Evolutionary conservation across 2,888 invertebrate genomes (phyloP).

Genomic region (Apocheima hispidaria): DNA sequence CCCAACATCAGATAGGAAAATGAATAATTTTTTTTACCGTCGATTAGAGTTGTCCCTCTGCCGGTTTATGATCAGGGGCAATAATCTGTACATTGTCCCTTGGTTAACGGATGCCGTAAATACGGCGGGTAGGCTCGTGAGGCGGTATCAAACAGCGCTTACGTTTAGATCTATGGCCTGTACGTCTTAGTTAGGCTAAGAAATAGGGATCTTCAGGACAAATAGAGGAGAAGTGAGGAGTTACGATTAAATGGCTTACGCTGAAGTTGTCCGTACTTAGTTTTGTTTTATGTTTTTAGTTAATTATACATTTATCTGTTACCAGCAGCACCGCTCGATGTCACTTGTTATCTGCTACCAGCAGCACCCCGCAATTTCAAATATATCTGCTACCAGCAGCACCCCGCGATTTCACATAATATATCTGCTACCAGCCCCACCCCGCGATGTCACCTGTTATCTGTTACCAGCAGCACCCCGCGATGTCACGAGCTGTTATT

Average conservation of each 20-base stretch:
- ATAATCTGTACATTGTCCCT: slow-evolving; percentile 58
- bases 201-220: slow-evolving; percentile 20
- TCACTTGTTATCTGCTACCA: too few species aligned
- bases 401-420: too few species aligned
- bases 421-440: too few species aligned
- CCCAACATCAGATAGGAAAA: too few species aligned
- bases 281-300: not conserved
- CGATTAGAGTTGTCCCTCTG: not conserved
- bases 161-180: slow-evolving; percentile 41
- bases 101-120: slow-evolving; percentile 62
- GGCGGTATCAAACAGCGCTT: slow-evolving; percentile 53
- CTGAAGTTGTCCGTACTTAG: not conserved
- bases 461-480: too few species aligned
- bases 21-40: not conserved
- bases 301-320: not conserved
- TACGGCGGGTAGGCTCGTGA: slow-evolving; percentile 63
- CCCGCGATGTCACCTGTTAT: too few species aligned
- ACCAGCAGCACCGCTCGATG: too few species aligned
- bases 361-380: too few species aligned
- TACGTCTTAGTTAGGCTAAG: slow-evolving; percentile 29
- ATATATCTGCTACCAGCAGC: too few species aligned
- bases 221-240: slow-evolving; percentile 8
- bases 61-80: not conserved
- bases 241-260: not conserved
- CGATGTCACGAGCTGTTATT: too few species aligned